Evolutionary conservation across 2,113 vertebrate genomes (phyloP).

Genomic region (Rhabdornis inornatus): DNA sequence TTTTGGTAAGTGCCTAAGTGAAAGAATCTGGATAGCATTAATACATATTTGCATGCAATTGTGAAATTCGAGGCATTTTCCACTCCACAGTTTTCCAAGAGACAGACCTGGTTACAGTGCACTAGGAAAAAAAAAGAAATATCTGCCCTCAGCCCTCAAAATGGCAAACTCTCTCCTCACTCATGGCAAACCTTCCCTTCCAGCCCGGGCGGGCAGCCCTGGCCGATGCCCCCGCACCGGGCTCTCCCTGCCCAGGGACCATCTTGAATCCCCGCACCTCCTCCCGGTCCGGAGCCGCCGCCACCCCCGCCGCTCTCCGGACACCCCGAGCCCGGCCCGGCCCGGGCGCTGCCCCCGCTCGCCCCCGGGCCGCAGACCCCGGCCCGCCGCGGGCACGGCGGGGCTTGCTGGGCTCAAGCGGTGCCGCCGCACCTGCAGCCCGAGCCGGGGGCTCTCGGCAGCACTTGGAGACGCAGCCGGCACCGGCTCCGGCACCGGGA

Average conservation of each 20-base stretch:
- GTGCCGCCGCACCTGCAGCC: no score
- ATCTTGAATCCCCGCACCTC: neutral
- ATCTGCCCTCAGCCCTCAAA: neutral
- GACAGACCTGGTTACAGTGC: neutral
- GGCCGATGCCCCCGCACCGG: neutral
- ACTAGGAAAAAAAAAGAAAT: neutral
- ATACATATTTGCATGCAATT: neutral
- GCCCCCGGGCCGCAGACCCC: neutral
- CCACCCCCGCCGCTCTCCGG: neutral
- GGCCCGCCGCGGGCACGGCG: neutral
- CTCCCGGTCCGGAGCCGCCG: neutral
- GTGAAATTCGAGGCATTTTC: conserved; percentile 40
- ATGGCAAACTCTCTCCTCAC: neutral
- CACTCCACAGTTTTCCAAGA: neutral
- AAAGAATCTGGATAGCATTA: conserved; percentile 13
- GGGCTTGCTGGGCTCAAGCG: no score
- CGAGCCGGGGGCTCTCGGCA: no score
- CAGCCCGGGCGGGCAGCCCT: neutral
- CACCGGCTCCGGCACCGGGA: no score
- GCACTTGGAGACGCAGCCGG: no score
- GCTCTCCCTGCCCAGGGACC: neutral
- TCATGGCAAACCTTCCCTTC: neutral
- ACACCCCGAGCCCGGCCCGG: neutral
- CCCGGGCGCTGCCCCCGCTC: neutral
- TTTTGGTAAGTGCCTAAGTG: neutral